Percentiles rank a stretch among this genome's conserved stretches.
Evolutionary conservation across 2,888 invertebrate genomes (phyloP).

Genomic region (Mylabris sibirica): DNA sequence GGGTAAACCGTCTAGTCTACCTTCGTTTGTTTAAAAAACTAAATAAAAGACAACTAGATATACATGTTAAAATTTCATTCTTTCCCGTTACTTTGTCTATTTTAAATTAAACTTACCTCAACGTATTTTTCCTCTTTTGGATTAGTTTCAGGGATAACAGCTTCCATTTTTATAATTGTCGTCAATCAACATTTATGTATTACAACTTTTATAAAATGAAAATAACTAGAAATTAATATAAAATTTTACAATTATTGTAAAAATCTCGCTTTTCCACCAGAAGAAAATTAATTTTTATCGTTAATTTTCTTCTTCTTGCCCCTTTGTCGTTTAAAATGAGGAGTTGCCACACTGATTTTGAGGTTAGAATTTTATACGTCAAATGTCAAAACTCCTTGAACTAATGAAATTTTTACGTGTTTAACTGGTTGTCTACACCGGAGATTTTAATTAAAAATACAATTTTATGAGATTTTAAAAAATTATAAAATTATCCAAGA

Average conservation of each 20-base stretch:
- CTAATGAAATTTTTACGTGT: neutral
- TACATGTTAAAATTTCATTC: neutral
- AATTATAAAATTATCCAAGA: too few species aligned
- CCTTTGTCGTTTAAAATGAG: neutral
- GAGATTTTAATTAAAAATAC: neutral
- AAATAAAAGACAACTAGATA: neutral
- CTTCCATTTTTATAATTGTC: neutral
- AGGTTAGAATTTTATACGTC: neutral
- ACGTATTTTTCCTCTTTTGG: slow-evolving; percentile 7
- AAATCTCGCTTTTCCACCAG: neutral
- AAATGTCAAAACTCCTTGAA: neutral
- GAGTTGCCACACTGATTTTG: slow-evolving; percentile 10
- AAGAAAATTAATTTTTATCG: neutral
- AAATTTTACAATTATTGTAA: neutral
- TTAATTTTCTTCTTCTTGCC: neutral
- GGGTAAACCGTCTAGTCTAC: neutral
- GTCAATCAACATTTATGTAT: neutral
- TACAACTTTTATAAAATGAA: neutral
- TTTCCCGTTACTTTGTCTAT: neutral
- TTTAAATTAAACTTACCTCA: neutral
- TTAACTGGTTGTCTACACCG: neutral
- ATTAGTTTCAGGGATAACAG: neutral
- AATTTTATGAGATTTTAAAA: neutral
- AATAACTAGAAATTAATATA: neutral
- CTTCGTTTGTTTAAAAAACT: neutral